Evolutionary conservation across 2,797 vertebrate species (phyloP), one percentile per base, ranked within the genome.

Genomic region (Bufotes viridis): DNA sequence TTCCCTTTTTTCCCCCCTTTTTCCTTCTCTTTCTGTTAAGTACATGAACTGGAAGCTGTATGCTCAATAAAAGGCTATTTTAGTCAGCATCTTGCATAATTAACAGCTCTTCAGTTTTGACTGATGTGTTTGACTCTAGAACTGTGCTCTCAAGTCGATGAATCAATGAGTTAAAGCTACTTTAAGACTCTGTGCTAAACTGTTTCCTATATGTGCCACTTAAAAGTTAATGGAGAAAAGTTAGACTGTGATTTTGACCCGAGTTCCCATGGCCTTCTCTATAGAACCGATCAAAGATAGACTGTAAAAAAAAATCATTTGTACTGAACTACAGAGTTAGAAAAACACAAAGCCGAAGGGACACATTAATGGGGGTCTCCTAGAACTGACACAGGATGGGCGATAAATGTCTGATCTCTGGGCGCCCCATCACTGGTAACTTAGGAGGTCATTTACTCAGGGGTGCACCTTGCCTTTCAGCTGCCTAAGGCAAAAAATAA

Each of bases 201-300:
- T 91, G 93, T 93, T 91, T 60, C 63, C 87, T 86, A 81, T 65
- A 78, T 29, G 67, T 67, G 42, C 65, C 20, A 67, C 24, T 67
- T 87, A 75, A 61, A 82, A 63, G 80, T 75, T 51, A 81, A 72
- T 58, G 42, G 34, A 63, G 83, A 76, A 76, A 72, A 70, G 34
- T 65, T 65, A 20, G n/a, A 4, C 60, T 65, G 18, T 18, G 49
- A 24, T 29, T 55, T 57, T 51, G 63, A 15, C 57, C 53, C 9
- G 12, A 7, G 51, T n/a, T 7, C 26, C 75, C 24, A 29, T 60
- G 24, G 7, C 17, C 15, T 57, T 22, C 14, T 69, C n/a, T 26
- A 67, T 69, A 69, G 8, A 69, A 67, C 65, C 7, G 51, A 29
- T 24, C 11, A 26, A 24, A 58, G 53, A 55, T 1, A 20, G 57